Evolutionary conservation across 2,888 invertebrate genomes (phyloP), one percentile per base, ranked within the genome.

Genomic region (Scrobipalpa atriplicella): DNA sequence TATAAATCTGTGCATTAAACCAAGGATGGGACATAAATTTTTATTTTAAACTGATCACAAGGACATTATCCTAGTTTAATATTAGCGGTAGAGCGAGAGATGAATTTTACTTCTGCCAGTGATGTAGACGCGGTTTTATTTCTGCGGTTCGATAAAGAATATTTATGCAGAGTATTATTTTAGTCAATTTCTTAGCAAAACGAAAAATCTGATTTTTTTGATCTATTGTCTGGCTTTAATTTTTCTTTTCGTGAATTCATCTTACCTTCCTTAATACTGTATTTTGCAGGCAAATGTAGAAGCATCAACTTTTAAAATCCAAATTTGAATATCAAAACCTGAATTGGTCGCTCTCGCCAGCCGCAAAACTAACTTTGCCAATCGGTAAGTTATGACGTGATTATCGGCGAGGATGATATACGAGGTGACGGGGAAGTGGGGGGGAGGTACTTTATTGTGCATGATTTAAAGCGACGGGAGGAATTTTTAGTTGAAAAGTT

Each of bases 1-100:
- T 41, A 66, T 69, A 69, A 69, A 69, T 67, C 65, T 69, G 63
- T 52, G 52, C 47, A 60, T 69, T 62, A 60, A 52, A 67, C 60
- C 66, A 58, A 65, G 67, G 54, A 62, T 67, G 54, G 62, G 75
- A 73, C 64, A 81, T 84, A 83, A 81, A 83, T 84, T 82, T 78
- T 76, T 79, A 81, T 81, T 86, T 84, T 81, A 84, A 86, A 84
- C 78, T 82, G 84, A 86, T 86, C 84, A 80, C 78, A 71, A 68
- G 69, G 77, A 78, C 82, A 81, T 84, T 84, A 84, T 80, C 77
- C 77, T 73, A 78, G 78, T 84, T 85, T 80, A 80, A 85, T 85
- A 85, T 84, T 83, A 81, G 81, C 77, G 76, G 76, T 77, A 76
- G 73, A 63, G 18, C 9, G 58, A 76, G 70, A 78, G 79, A 78